phyloP scores from a whole-genome alignment of 64 coral and sea anemone genomes.

The Montipora efflorescens region DNA sequence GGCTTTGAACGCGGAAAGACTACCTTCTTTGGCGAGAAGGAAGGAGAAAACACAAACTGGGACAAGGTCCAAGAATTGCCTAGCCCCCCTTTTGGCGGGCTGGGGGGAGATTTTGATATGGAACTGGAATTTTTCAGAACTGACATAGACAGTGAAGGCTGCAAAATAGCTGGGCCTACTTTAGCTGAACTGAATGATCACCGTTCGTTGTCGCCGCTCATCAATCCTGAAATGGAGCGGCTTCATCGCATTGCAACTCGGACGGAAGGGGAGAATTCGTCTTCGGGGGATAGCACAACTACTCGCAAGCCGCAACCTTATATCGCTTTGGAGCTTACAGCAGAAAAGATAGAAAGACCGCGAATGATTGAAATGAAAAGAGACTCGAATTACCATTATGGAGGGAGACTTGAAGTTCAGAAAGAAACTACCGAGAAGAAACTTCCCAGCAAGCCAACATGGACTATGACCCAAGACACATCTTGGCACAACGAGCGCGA shows the following conservation, averaged over 20 bases:
- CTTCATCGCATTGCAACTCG: conserved; percentile 90
- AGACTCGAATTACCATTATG: background rate
- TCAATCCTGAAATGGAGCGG: conserved; percentile 98
- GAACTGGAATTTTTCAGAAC: conserved; percentile 93
- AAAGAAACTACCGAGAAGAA: conserved; percentile 29
- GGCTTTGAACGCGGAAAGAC: conserved; percentile 33
- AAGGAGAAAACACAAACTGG: conserved; percentile 36
- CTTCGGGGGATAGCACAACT: conserved; percentile 29
- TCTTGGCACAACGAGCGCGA: conserved; percentile 14
- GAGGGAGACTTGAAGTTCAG: background rate
- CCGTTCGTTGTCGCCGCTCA: conserved; percentile 86
- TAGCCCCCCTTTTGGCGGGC: conserved; percentile 59
- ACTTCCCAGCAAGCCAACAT: conserved; percentile 32
- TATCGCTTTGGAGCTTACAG: conserved; percentile 39
- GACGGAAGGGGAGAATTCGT: conserved; percentile 63
- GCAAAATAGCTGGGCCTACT: conserved; percentile 90
- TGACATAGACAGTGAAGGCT: conserved; percentile 55
- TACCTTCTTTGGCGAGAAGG: background rate
- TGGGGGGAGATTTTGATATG: conserved; percentile 83
- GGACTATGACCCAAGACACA: conserved; percentile 27
- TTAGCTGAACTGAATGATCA: conserved; percentile 95
- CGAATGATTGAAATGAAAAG: conserved; percentile 16
- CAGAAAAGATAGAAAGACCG: conserved; percentile 21
- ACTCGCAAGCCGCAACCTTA: conserved; percentile 33
- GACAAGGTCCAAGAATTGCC: conserved; percentile 57